These are phyloP conservation scores for Trinorchestia longiramus DNA, from an alignment of 1,140 invertebrate species.

Conservation along the genomic window DNA sequence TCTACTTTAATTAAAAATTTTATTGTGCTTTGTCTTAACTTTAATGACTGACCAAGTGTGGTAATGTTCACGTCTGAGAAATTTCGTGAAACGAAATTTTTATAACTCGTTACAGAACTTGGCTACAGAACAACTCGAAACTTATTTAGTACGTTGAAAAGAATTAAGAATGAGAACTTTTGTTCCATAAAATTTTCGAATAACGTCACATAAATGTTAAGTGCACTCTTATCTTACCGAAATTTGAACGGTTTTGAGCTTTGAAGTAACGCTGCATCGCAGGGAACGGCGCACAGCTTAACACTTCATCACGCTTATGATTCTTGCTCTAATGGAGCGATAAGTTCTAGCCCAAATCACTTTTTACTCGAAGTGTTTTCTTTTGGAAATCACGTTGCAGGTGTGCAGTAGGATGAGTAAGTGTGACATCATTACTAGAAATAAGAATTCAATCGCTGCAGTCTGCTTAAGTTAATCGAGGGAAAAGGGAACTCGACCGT, in stretches of 20 bases:
- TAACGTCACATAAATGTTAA: background rate
- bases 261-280: too few species aligned
- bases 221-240: background rate
- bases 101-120: too few species aligned
- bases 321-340: background rate
- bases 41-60: too few species aligned
- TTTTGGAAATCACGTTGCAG: too few species aligned
- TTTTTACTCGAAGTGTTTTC: background rate
- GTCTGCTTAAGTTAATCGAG: background rate
- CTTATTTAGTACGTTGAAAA: too few species aligned
- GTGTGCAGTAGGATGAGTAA: background rate
- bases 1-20: too few species aligned
- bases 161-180: too few species aligned
- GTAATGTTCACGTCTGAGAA: too few species aligned
- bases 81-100: too few species aligned
- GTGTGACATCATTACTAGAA: background rate
- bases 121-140: too few species aligned
- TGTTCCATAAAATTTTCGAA: too few species aligned
- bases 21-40: too few species aligned
- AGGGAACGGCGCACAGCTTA: background rate
- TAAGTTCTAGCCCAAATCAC: background rate
- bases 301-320: background rate
- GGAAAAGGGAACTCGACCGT: background rate
- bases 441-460: background rate
- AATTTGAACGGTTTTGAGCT: background rate